These are phyloP conservation scores for Cerastis rubricosa DNA, from an alignment of 2,888 invertebrate genomes.

Conservation along the genomic window DNA sequence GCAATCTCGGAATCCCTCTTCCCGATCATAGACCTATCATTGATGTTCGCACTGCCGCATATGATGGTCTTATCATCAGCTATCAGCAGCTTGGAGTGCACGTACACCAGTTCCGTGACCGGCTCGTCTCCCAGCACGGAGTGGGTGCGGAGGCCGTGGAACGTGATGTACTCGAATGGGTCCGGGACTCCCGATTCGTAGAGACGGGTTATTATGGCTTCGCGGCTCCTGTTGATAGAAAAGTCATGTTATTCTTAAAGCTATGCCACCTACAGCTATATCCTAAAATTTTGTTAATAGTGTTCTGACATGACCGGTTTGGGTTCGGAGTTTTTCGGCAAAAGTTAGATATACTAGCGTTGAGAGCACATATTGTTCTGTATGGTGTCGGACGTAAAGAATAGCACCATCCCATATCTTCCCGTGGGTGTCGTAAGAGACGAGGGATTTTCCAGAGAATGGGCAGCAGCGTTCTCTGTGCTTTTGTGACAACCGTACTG, in stretches of 20 bases:
- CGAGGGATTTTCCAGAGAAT: no score
- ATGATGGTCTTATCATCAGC: conserved; percentile 97
- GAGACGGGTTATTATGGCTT: conserved; percentile 95
- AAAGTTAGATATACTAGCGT: no score
- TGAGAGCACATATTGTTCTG: no score
- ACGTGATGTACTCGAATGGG: conserved; percentile 96
- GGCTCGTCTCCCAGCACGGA: conserved; percentile 94
- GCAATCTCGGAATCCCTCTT: conserved; percentile 98
- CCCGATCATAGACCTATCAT: conserved; percentile 98
- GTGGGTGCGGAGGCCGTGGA: conserved; percentile 97
- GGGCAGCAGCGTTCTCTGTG: no score
- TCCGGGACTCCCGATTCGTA: conserved; percentile 94
- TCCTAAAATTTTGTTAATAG: no score
- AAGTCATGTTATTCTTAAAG: neutral
- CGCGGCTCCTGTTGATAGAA: conserved; percentile 92
- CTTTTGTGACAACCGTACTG: no score
- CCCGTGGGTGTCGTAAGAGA: no score
- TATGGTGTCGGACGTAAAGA: no score
- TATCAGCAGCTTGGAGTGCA: conserved; percentile 99
- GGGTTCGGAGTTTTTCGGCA: no score
- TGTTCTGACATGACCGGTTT: no score
- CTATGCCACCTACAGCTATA: no score
- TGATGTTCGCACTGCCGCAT: conserved; percentile 99
- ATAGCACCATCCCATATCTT: no score
- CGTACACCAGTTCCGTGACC: conserved; percentile 98